A percentile compares a stretch with the other conserved stretches of the same genome.
phyloP scores from a whole-genome alignment of 2,113 vertebrate genomes.

The Clarias magur region DNA sequence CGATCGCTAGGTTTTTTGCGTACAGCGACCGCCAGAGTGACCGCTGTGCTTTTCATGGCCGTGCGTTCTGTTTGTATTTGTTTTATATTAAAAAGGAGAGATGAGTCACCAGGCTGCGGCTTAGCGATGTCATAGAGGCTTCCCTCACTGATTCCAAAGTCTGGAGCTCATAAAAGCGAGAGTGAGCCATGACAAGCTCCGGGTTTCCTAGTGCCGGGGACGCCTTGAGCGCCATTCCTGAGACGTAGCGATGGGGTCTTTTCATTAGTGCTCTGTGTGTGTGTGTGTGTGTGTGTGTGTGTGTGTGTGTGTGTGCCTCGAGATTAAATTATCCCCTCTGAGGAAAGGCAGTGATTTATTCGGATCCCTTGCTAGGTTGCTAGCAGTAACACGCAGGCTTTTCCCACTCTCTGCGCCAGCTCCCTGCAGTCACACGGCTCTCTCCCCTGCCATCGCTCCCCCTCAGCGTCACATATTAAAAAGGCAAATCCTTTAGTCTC shows the following conservation, averaged over 20 bases:
- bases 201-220: constrained; percentile 44
- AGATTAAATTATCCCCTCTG: constrained; percentile 38
- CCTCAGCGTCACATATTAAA: constrained; percentile 65
- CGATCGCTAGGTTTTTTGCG: neutral
- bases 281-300: constrained; percentile 33
- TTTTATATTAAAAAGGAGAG: constrained; percentile 40
- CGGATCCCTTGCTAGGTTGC: constrained; percentile 43
- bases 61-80: constrained; percentile 45
- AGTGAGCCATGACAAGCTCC: constrained; percentile 43
- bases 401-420: constrained; percentile 53
- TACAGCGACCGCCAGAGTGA: constrained; percentile 30
- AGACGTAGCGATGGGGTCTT: constrained; percentile 40
- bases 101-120: constrained; percentile 26
- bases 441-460: constrained; percentile 68
- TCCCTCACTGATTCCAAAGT: neutral
- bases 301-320: constrained; percentile 17
- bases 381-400: constrained; percentile 44
- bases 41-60: constrained; percentile 19
- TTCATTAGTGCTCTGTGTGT: constrained; percentile 36
- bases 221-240: constrained; percentile 52
- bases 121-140: neutral
- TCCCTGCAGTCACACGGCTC: constrained; percentile 62
- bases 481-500: constrained; percentile 65
- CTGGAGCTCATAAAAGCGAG: constrained; percentile 18
- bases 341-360: constrained; percentile 48